Conservation (phyloP, 2,888 invertebrate genomes). For the Netelia virgata region DNA sequence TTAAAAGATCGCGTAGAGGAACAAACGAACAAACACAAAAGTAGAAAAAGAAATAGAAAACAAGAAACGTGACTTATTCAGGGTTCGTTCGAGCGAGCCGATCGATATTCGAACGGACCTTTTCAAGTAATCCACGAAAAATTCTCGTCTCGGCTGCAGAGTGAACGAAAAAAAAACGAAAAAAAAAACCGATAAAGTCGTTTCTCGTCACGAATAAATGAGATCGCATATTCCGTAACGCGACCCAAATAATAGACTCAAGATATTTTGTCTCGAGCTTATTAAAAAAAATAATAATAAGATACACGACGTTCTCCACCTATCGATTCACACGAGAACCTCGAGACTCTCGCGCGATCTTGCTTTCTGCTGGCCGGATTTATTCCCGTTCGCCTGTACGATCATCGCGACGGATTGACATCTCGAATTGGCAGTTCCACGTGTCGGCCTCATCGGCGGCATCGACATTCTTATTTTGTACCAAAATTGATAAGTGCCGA, state of each 20-base stretch:
- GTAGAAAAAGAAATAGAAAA: slow-evolving; percentile 28
- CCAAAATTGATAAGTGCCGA: slow-evolving; percentile 88
- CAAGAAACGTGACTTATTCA: slow-evolving; percentile 8
- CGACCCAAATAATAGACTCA: no score
- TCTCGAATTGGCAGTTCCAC: slow-evolving; percentile 69
- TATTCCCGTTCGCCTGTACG: slow-evolving; percentile 79
- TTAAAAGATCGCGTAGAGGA: no score
- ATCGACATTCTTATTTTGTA: slow-evolving; percentile 88
- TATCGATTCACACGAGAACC: slow-evolving; percentile 80
- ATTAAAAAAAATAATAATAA: background rate
- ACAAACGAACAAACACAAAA: no score
- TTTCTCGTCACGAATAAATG: background rate
- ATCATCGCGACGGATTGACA: slow-evolving; percentile 83
- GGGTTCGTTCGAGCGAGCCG: slow-evolving; percentile 8
- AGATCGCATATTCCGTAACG: background rate
- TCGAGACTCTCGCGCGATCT: slow-evolving; percentile 83
- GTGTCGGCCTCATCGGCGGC: slow-evolving; percentile 85
- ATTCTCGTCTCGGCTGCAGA: background rate
- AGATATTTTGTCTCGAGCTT: background rate
- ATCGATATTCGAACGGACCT: slow-evolving; percentile 51
- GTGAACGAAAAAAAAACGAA: background rate
- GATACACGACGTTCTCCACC: background rate
- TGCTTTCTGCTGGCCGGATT: slow-evolving; percentile 79
- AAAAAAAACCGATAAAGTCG: background rate
- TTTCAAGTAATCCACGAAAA: slow-evolving; percentile 48